These are phyloP conservation scores for Zootermopsis nevadensis DNA, from an alignment of 2,888 invertebrate species.

Conservation along the genomic window DNA sequence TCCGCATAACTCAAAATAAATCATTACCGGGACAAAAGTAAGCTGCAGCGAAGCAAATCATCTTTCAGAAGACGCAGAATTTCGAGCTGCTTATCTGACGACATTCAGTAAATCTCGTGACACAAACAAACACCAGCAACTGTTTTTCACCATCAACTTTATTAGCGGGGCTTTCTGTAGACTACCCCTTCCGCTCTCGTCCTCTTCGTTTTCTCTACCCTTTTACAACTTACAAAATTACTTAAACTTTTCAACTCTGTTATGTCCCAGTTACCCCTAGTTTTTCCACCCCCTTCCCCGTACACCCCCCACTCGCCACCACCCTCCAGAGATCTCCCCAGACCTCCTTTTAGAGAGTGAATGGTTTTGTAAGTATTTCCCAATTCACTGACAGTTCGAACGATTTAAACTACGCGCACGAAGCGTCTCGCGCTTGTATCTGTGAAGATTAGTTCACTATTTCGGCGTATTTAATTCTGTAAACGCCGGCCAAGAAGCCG, in stretches of 20 bases:
- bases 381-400: constrained; percentile 27
- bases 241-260: constrained; percentile 33
- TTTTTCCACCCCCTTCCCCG: constrained; percentile 5
- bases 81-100: background rate
- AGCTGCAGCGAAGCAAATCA: background rate
- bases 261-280: constrained; percentile 12
- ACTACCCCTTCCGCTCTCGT: background rate
- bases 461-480: constrained; percentile 26
- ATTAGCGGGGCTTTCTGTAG: constrained; percentile 1
- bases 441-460: constrained; percentile 13
- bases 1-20: too few relatives aligned
- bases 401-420: background rate
- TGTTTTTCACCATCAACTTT: background rate
- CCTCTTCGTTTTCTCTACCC: background rate
- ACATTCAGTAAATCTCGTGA: constrained; percentile 7
- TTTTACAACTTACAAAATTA: constrained; percentile 13
- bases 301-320: background rate
- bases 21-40: background rate
- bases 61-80: background rate
- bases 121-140: background rate
- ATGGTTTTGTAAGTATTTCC: constrained; percentile 36
- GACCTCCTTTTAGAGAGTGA: background rate
- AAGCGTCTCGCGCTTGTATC: too few relatives aligned
- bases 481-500: background rate
- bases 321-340: background rate